Base-by-base conservation (phyloP, 2,888 invertebrate genomes). In the Leucophenga maculata region DNA sequence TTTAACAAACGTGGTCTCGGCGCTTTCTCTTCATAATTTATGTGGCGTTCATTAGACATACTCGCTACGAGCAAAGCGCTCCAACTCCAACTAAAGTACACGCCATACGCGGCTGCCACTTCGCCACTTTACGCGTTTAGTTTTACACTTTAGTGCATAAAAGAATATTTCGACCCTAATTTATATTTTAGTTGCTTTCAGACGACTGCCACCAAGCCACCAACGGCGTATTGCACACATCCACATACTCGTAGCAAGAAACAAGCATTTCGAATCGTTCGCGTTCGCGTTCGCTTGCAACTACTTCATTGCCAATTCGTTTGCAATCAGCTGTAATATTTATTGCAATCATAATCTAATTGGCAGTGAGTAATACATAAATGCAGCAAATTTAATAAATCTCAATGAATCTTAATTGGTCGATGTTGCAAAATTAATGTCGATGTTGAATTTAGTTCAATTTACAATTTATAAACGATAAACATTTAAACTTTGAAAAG, bases 21-120 rank as follows among this genome's bases (percentile, higher is more conserved):
- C 62, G 46, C 46, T 11, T 68, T 62, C 69, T 68, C 75, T 62
- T 72, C 79, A 83, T 80, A 76, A 80, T 79, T 80, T 80, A 80
- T 81, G 83, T 72, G 73, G 67, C 81, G 73, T 83, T 81, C 78
- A 83, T 83, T 83, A 78, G 75, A 74, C 76, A 74, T 65, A 68
- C 73, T 46, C 59, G 59, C 39, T 6, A 31, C 14, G n/a, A 26
- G 6, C 16, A 16, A 6, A 18, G 4, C 16, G 20, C 60, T 31
- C n/a, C 39, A 31, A 22, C n/a, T 22, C 14, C 9, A 31, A 57
- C 20, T 16, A 31, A 62, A 22, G 44, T 11, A 39, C 2, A 18
- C 16, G 39, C 13, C 44, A 18, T 13, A 46, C 16, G 50, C 48
- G 48, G 65, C 31, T 20, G 54, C 52, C 65, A 64, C 8, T 32